A percentile compares a stretch with the other conserved stretches of the same genome.
Evolutionary conservation across 2,888 invertebrate genomes (phyloP).

Genomic region (Atherix ibis): DNA sequence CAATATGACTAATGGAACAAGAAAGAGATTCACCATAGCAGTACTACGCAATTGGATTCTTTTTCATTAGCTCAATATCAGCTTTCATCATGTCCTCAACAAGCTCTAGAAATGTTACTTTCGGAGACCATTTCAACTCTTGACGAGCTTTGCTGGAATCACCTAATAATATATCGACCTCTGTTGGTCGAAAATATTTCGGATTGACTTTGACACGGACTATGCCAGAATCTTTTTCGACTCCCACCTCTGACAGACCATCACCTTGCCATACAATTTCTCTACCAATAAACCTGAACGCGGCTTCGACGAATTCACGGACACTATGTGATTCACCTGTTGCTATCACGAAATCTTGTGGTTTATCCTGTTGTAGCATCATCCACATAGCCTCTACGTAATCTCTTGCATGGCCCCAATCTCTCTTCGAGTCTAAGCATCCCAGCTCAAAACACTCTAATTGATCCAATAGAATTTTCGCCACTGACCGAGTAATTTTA

Average conservation of each 20-base stretch:
- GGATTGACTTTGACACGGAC: slow-evolving; percentile 79
- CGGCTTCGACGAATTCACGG: slow-evolving; percentile 83
- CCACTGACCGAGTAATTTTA: slow-evolving; percentile 93
- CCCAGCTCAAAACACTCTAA: slow-evolving; percentile 79
- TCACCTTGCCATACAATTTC: slow-evolving; percentile 77
- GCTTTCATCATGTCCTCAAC: slow-evolving; percentile 90
- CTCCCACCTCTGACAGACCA: slow-evolving; percentile 62
- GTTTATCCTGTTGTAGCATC: slow-evolving; percentile 84
- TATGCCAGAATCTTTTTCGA: slow-evolving; percentile 50
- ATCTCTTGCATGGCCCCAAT: slow-evolving; percentile 97
- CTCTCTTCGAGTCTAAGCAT: slow-evolving; percentile 85
- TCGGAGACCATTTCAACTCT: slow-evolving; percentile 77
- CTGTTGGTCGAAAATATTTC: slow-evolving; percentile 92
- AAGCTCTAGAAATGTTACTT: slow-evolving; percentile 62
- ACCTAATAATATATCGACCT: slow-evolving; percentile 89
- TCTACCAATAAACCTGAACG: slow-evolving; percentile 70
- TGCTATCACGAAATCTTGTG: slow-evolving; percentile 95
- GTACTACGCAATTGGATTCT: slow-evolving; percentile 74
- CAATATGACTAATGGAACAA: neutral
- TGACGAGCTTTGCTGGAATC: slow-evolving; percentile 81
- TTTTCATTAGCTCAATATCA: slow-evolving; percentile 80
- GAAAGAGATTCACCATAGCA: neutral
- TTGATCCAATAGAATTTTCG: slow-evolving; percentile 84
- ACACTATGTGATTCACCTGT: slow-evolving; percentile 92
- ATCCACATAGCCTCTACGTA: slow-evolving; percentile 99